Conservation (phyloP, 2,113 vertebrate genomes). For the Falco punctatus region DNA sequence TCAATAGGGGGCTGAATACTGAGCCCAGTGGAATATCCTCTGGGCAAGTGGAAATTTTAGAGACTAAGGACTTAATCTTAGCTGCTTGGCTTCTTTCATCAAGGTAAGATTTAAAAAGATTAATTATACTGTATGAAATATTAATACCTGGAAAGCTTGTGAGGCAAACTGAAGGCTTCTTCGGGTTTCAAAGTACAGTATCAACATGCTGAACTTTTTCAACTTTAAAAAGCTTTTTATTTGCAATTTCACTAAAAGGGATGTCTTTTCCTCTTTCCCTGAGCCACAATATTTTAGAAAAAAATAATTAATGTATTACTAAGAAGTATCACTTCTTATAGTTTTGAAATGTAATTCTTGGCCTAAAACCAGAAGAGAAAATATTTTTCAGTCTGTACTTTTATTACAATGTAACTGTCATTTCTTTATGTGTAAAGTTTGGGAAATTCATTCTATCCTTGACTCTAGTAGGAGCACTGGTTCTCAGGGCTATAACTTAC, state of each 20-base stretch:
- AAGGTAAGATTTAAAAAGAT: constrained; percentile 70
- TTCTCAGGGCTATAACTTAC: neutral
- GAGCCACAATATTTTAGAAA: neutral
- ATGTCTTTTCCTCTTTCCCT: neutral
- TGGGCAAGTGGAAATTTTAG: constrained; percentile 63
- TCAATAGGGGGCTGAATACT: constrained; percentile 32
- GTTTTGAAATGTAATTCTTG: neutral
- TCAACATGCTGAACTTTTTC: neutral
- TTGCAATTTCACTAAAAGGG: neutral
- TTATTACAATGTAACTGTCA: neutral
- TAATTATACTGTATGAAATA: constrained; percentile 74
- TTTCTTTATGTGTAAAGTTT: neutral
- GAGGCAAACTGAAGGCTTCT: constrained; percentile 16
- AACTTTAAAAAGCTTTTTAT: neutral
- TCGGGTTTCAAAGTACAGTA: neutral
- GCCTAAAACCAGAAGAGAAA: neutral
- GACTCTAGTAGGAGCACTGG: neutral
- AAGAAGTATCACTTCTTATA: neutral
- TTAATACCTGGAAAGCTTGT: constrained; percentile 64
- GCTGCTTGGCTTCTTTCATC: constrained; percentile 63
- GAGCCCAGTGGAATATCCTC: constrained; percentile 50
- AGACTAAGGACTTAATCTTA: constrained; percentile 64
- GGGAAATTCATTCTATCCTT: neutral
- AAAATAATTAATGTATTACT: neutral
- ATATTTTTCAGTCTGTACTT: neutral